A percentile compares a stretch with the other conserved stretches of the same genome.
Conservation (phyloP, 2,888 invertebrate genomes). For the Willowsia nigromaculata region DNA sequence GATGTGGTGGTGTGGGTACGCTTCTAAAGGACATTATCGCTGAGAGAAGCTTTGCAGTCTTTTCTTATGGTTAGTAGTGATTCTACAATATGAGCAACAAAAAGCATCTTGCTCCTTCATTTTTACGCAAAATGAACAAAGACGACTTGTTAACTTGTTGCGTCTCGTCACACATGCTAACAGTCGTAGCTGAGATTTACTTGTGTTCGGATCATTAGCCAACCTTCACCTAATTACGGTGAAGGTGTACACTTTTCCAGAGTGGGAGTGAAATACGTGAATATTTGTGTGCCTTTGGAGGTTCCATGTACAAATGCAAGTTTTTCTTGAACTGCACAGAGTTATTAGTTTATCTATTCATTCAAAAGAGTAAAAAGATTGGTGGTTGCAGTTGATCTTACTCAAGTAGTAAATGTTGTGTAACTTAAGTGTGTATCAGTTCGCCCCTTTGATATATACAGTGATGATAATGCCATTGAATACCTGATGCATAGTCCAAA, state of each 20-base stretch:
- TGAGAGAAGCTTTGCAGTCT: neutral
- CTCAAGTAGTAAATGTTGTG: neutral
- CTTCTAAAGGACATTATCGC: neutral
- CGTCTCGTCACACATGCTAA: conserved; percentile 31
- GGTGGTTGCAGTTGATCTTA: neutral
- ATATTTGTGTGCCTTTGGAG: neutral
- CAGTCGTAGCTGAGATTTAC: conserved; percentile 43
- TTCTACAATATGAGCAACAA: neutral
- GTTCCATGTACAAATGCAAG: neutral
- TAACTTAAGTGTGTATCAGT: neutral
- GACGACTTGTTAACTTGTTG: conserved; percentile 38
- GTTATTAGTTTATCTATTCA: too few species aligned
- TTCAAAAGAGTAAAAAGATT: neutral
- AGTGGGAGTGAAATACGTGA: neutral
- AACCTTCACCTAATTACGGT: conserved; percentile 41
- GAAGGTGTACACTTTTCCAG: neutral
- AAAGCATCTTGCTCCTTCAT: neutral
- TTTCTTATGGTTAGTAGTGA: neutral
- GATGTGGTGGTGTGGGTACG: conserved; percentile 8
- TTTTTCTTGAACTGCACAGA: neutral
- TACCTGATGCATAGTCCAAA: conserved; percentile 60
- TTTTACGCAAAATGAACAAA: conserved; percentile 44
- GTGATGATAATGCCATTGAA: conserved; percentile 26
- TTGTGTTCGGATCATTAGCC: neutral
- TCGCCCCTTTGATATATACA: conserved; percentile 1